Base-by-base conservation (phyloP, 2,888 invertebrate species). In the Dexiosoma caninum region DNA sequence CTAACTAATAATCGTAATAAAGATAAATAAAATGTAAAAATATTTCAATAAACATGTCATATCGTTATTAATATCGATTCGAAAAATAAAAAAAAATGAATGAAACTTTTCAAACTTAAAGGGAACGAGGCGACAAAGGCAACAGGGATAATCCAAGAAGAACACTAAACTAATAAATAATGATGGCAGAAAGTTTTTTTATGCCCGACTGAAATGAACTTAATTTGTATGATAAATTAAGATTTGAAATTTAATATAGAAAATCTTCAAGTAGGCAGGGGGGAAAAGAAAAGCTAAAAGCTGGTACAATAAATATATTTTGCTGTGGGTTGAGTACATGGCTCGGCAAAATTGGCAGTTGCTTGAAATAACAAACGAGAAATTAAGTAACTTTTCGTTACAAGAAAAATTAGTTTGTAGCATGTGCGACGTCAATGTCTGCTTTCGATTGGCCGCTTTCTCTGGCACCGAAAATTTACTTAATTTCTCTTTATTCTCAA, bases 41-140 rank as follows among this genome's bases (percentile, higher is more conserved):
- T 62, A 53, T 42, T 53, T 46, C 53, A 62, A 62, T 62, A 42
- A 62, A 62, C 62, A 53, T 62, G 51, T 62, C 71, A 72, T 57
- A 35, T 35, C 42, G 53, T 53, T 72, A 40, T 72, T 53, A 72
- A 53, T 72, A 57, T 35, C 44, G 57, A 57, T 14, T 64, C 9
- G 2, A 9, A 51, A 57, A 40, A 40, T 6, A 40, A 6, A 12
- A 19, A 4, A 23, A n/a, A 23, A 59, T n/a, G 5, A 12, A 35
- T 21, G 6, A 37, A 40, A 21, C 2, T 16, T 19, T 1, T 6
- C 7, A 14, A 10, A 9, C 7, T 44, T 1, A 30, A 55, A 35
- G 4, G 35, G 1, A 57, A 37, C 35, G 19, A 16, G 27, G n/a
- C 6, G 3, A 27, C 27, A 57, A 53, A 53, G 30, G 7, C 10